Base-by-base conservation (phyloP, 2,888 invertebrate species). In the Synergus japonicus region DNA sequence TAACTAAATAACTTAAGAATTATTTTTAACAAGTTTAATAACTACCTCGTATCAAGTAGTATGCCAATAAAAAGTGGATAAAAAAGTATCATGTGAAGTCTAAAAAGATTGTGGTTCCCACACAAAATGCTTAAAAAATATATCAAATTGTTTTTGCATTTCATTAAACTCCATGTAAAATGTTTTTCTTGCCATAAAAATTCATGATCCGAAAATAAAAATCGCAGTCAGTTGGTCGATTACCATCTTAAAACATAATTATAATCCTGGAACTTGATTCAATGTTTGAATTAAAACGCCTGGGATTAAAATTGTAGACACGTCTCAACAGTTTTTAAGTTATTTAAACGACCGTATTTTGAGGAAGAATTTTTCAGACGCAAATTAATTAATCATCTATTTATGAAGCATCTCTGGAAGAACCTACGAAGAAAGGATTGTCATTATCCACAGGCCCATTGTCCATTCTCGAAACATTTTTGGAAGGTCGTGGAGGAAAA, bases 221-320 rank as follows among this genome's bases (percentile, higher is more conserved):
- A 8, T 49, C 29, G 15, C 69, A 15, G 46, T 69, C 29, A 69
- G 46, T n/a, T 49, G 29, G 49, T 49, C 15, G 12, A 37, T 29
- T 44, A 69, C 29, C 13, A 69, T 69, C 29, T 49, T 29, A 49
- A 69, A 69, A 69, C 3, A 29, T 69, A 49, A 69, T 49, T 22
- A 67, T 44, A 22, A 69, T 10, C 49, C 49, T 29, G n/a, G 41
- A 65, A 65, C 43, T 41, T 65, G 65, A 37, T 37, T 0, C 9
- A 58, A 9, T 18, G 18, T 58, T 10, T 18, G 18, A 58, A 58
- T 9, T 58, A 18, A 58, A 18, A 58, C n/a, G 18, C 18, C 18
- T 18, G 58, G 18, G 18, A 58, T 18, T 58, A n/a, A n/a, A 18
- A 58, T 18, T 10, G 18, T 9, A 58, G 58, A 10, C n/a, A 18